phyloP scores from a whole-genome alignment of 2,888 invertebrate species.

The Ennomos quercinarius region DNA sequence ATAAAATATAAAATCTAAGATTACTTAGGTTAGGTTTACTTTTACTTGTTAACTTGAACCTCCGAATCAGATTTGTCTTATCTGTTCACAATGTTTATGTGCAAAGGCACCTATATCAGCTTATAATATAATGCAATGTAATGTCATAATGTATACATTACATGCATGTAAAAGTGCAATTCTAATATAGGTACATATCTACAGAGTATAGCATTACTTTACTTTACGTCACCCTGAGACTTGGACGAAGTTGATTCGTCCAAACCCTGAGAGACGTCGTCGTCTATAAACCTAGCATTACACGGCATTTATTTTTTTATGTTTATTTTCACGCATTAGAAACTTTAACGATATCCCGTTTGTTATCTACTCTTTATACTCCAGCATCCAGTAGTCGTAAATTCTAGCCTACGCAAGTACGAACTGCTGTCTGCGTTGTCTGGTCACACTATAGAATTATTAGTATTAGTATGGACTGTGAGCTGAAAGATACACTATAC shows the following conservation, averaged over 20 bases:
- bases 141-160: too few relatives aligned
- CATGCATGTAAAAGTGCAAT: too few relatives aligned
- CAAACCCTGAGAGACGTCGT: not conserved
- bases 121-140: too few relatives aligned
- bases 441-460: not conserved
- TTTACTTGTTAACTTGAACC: too few relatives aligned
- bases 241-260: too few relatives aligned
- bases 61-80: too few relatives aligned
- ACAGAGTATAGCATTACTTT: too few relatives aligned
- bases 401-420: conserved; percentile 18
- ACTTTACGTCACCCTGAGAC: not conserved
- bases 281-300: conserved; percentile 7
- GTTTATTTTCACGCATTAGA: conserved; percentile 25
- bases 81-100: too few relatives aligned
- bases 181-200: too few relatives aligned
- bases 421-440: not conserved
- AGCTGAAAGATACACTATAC: not conserved
- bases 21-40: too few relatives aligned
- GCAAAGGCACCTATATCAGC: too few relatives aligned
- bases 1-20: too few relatives aligned
- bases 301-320: conserved; percentile 10
- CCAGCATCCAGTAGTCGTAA: conserved; percentile 14
- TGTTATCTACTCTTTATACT: conserved; percentile 3
- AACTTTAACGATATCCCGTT: conserved; percentile 21
- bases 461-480: conserved; percentile 3